phyloP scores from a whole-genome alignment of 37 sponge, comb jelly and placozoan genomes.

The Theonella swinhoei region DNA sequence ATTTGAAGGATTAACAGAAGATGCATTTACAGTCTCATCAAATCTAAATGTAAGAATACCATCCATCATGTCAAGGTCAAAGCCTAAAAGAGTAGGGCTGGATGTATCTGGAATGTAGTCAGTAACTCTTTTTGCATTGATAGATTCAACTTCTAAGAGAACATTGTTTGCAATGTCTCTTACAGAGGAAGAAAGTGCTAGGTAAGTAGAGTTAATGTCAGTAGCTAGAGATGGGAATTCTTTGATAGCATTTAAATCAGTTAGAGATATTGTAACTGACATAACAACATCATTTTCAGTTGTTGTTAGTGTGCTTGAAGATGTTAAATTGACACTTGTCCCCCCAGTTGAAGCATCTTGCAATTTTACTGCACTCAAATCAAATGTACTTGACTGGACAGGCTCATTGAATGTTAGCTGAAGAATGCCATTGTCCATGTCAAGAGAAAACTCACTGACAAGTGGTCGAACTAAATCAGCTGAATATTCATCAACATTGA shows the following conservation, averaged over 20 bases:
- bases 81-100: constrained; percentile 54
- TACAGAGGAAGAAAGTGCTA: constrained; percentile 47
- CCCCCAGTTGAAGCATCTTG: constrained; percentile 36
- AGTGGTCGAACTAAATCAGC: constrained; percentile 77
- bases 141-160: constrained; percentile 32
- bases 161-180: constrained; percentile 77
- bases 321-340: constrained; percentile 19
- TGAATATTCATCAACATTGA: constrained; percentile 15
- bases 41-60: constrained; percentile 68
- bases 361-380: constrained; percentile 36
- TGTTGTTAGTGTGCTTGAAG: constrained; percentile 45
- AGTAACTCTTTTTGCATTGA: constrained; percentile 29
- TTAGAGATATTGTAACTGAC: constrained; percentile 47
- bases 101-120: constrained; percentile 57
- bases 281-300: constrained; percentile 15
- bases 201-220: constrained; percentile 52
- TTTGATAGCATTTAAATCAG: constrained; percentile 75
- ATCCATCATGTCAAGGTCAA: constrained; percentile 64
- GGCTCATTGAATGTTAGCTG: constrained; percentile 75
- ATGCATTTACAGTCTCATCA: constrained; percentile 80
- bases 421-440: constrained; percentile 74
- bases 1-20: constrained; percentile 32
- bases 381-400: constrained; percentile 53
- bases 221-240: constrained; percentile 55
- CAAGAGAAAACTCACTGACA: constrained; percentile 59